Conservation (phyloP, 2,888 invertebrate genomes). For the Eristalis intricaria region DNA sequence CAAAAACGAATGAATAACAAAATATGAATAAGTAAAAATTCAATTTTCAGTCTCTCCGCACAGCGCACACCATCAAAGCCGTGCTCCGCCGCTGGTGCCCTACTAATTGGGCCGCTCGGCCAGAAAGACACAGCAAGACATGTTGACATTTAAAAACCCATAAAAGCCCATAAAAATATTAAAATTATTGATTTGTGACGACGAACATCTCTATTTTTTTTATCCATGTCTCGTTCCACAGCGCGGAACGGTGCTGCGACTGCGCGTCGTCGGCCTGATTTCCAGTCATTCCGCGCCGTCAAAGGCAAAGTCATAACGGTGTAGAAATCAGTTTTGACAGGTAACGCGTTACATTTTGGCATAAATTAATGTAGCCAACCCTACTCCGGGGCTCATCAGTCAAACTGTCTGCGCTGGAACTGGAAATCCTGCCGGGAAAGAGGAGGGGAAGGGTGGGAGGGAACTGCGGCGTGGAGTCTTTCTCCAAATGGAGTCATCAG, state of each 20-base stretch:
- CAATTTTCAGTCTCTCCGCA: slow-evolving; percentile 5
- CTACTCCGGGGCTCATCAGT: background rate
- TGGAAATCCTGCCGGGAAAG: background rate
- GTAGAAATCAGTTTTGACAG: background rate
- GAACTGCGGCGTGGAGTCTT: background rate
- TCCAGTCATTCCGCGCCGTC: background rate
- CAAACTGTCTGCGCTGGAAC: background rate
- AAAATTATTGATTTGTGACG: slow-evolving; percentile 1
- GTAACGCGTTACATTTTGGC: background rate
- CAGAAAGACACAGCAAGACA: background rate
- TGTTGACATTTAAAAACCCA: slow-evolving; percentile 8
- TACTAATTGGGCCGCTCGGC: background rate
- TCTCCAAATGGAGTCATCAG: background rate
- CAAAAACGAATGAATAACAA: slow-evolving; percentile 5
- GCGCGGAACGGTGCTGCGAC: background rate
- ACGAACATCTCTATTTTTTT: background rate
- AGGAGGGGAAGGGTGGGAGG: background rate
- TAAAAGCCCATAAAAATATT: slow-evolving; percentile 17
- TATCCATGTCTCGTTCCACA: background rate
- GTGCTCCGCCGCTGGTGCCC: background rate
- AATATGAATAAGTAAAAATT: slow-evolving; percentile 2
- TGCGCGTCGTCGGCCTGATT: background rate
- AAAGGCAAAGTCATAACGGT: background rate
- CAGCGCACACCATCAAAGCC: background rate
- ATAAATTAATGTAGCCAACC: background rate